phyloP scores from a whole-genome alignment of 1,140 invertebrate genomes.

The Tetramorium simillimum region DNA sequence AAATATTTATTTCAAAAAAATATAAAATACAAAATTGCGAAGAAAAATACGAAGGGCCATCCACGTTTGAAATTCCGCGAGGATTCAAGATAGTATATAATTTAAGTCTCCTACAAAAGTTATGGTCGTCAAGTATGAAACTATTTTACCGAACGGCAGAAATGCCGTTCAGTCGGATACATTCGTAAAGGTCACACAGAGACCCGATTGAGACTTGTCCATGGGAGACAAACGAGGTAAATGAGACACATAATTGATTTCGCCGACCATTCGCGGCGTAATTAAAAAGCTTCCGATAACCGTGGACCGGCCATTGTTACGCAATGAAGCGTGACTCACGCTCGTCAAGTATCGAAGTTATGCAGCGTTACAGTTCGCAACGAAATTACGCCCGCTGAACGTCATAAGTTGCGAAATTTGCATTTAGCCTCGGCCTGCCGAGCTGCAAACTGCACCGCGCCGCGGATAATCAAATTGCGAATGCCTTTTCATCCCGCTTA shows the following conservation, averaged over 20 bases:
- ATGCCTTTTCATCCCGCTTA: slow-evolving; percentile 48
- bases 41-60: no score
- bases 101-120: not conserved
- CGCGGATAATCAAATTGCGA: slow-evolving; percentile 48
- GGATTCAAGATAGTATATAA: not conserved
- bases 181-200: not conserved
- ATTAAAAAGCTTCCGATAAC: slow-evolving; percentile 63
- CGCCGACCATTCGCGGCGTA: slow-evolving; percentile 31
- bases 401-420: slow-evolving; percentile 61
- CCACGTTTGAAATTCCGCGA: no score
- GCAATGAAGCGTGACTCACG: slow-evolving; percentile 51
- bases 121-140: not conserved
- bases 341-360: slow-evolving; percentile 53
- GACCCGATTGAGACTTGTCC: slow-evolving; percentile 5
- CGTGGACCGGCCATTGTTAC: slow-evolving; percentile 43
- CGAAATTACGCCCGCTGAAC: slow-evolving; percentile 54
- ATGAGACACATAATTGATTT: slow-evolving; percentile 62
- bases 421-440: slow-evolving; percentile 42
- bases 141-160: not conserved
- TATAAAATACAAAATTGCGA: not conserved
- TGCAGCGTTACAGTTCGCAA: slow-evolving; percentile 54
- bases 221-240: slow-evolving; percentile 48
- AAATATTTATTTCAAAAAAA: not conserved
- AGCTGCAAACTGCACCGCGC: slow-evolving; percentile 41
- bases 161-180: not conserved